Base-by-base conservation (phyloP, 2,888 invertebrate species). In the Thera obeliscata region DNA sequence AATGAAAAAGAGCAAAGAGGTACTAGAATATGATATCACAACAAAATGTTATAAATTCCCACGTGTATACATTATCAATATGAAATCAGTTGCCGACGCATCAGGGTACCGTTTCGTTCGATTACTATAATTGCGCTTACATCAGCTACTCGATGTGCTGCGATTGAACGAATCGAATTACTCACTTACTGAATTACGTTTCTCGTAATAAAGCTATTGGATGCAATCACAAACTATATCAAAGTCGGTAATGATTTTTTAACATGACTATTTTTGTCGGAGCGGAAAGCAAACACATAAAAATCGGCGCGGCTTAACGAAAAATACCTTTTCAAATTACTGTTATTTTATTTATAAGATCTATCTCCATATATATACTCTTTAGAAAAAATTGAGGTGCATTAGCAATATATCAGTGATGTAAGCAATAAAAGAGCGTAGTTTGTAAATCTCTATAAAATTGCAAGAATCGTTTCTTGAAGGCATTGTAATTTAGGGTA, bases 41-140 rank as follows among this genome's bases (percentile, higher is more conserved):
- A 33, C 8, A 52, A 35, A 6, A 5, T 22, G 50, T 50, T 22
- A 12, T 4, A n/a, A 55, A 56, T 7, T 22, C 3, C n/a, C 52
- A 52, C 9, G 12, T 50, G 9, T 35, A 56, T 12, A 41, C 33
- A 55, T 46, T 46, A 64, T 65, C 49, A 49, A 43, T 12, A 58
- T 8, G 11, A 49, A 56, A 59, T 61, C 63, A 60, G 33, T 46
- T 36, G 5, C 1, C 55, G 50, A 56, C 50, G 62, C 61, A 59
- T 67, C 63, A 56, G 56, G 48, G 60, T 52, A 7, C 67, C 60
- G 67, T 61, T 67, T 11, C 52, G 33, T 66, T 61, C 64, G 33
- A 67, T 67, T 60, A 46, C 67, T 49, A 6, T 50, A 59, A 63
- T 60, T 50, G 60, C 58, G 11, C 57, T 35, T n/a, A 33, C 8